Percentiles rank a stretch among this genome's conserved stretches.
phyloP scores from a whole-genome alignment of 1,140 invertebrate species.

The roundworm (Caenorhabditis elegans) region DNA sequence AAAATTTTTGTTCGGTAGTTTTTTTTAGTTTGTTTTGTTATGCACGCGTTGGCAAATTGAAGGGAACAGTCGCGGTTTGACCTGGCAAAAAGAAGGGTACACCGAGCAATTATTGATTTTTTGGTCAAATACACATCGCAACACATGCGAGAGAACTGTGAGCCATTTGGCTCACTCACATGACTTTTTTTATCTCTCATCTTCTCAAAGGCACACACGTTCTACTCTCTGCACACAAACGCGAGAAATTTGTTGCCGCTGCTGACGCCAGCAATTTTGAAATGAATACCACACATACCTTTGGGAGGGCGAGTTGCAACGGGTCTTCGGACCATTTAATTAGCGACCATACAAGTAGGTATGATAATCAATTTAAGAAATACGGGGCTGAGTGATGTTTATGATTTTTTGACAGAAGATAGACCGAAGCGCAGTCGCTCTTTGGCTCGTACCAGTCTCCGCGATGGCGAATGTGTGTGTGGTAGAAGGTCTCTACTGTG shows the following conservation, averaged over 20 bases:
- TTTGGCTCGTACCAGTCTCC: conserved; percentile 28
- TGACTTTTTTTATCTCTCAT: neutral
- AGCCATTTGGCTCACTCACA: neutral
- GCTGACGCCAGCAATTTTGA: neutral
- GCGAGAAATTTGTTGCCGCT: neutral
- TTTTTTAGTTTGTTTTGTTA: neutral
- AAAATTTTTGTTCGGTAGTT: neutral
- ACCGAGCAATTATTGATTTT: conserved; percentile 2
- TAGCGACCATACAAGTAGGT: neutral
- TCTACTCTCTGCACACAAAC: neutral
- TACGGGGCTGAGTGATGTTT: neutral
- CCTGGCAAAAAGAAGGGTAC: neutral
- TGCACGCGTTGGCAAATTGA: neutral
- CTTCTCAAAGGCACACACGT: neutral
- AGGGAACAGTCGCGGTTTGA: neutral
- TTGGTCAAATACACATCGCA: conserved; percentile 16
- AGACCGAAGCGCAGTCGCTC: conserved; percentile 11
- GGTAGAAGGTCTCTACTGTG: conserved; percentile 18
- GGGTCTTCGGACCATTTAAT: neutral
- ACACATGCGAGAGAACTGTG: conserved; percentile 17
- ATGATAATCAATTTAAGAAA: no score
- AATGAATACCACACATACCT: neutral
- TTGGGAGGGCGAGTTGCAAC: neutral
- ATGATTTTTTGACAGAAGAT: conserved; percentile 11
- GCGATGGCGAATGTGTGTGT: conserved; percentile 22